phyloP scores from a whole-genome alignment of 1,140 invertebrate genomes.

The Drosophila pectinifera region DNA sequence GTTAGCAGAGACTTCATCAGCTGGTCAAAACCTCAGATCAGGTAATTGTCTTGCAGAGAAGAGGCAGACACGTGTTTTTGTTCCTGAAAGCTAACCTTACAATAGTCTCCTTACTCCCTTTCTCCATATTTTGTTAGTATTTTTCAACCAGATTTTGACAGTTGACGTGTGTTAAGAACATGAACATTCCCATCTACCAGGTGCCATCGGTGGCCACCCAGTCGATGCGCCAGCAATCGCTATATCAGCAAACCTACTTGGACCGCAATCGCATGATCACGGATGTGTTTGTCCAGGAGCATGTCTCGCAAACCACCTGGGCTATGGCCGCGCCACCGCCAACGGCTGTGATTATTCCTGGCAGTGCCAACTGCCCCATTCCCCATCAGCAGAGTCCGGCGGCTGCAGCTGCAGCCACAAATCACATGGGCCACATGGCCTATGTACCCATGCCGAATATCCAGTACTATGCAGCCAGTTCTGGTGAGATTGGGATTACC shows the following conservation, averaged over 20 bases:
- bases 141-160: background rate
- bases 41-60: background rate
- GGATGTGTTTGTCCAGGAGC: slow-evolving; percentile 65
- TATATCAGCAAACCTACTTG: slow-evolving; percentile 70
- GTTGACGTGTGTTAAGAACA: background rate
- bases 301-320: slow-evolving; percentile 64
- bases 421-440: slow-evolving; percentile 4
- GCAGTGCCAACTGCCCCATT: slow-evolving; percentile 3
- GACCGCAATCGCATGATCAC: slow-evolving; percentile 58
- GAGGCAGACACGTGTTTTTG: background rate
- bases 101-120: background rate
- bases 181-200: slow-evolving; percentile 44
- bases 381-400: background rate
- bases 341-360: slow-evolving; percentile 19
- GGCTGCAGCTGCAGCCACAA: background rate
- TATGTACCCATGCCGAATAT: slow-evolving; percentile 46
- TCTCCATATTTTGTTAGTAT: background rate
- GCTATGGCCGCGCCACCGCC: slow-evolving; percentile 21
- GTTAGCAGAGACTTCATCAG: background rate
- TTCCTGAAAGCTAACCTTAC: slow-evolving; percentile 9
- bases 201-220: slow-evolving; percentile 48
- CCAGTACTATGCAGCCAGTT: slow-evolving; percentile 59
- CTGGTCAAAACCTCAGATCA: background rate
- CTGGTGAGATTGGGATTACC: slow-evolving; percentile 28
- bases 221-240: slow-evolving; percentile 56